Evolutionary conservation across 2,888 invertebrate genomes (phyloP).

Genomic region (Napeogenes sylphis): DNA sequence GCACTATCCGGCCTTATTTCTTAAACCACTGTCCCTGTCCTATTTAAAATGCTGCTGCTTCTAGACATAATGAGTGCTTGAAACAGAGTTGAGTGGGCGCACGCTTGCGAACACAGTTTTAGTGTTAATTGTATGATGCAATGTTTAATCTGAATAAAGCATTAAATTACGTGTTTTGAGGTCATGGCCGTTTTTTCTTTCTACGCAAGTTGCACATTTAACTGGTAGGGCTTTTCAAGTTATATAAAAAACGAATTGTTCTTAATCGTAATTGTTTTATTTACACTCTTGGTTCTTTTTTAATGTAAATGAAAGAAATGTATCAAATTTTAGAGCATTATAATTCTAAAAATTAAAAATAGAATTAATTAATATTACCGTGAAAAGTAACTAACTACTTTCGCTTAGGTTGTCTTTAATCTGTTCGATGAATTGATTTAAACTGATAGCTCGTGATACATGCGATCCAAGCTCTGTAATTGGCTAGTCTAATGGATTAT

Average conservation of each 20-base stretch:
- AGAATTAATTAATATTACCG: too few relatives aligned
- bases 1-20: constrained; percentile 20
- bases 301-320: too few relatives aligned
- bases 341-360: too few relatives aligned
- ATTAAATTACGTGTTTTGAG: not conserved
- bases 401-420: too few relatives aligned
- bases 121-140: constrained; percentile 22
- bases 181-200: not conserved
- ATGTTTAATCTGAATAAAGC: constrained; percentile 3
- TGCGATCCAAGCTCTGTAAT: too few relatives aligned
- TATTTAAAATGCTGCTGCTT: constrained; percentile 10
- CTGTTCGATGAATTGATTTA: too few relatives aligned
- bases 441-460: too few relatives aligned
- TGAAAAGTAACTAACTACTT: too few relatives aligned
- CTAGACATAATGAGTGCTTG: constrained; percentile 21
- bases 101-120: constrained; percentile 18
- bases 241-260: not conserved
- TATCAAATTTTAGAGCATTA: too few relatives aligned
- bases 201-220: not conserved
- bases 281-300: too few relatives aligned
- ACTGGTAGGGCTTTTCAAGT: not conserved
- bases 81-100: constrained; percentile 13
- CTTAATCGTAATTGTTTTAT: too few relatives aligned
- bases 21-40: constrained; percentile 16
- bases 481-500: too few relatives aligned